Conservation (phyloP, 2,888 invertebrate species). For the Scaptodrosophila latifasciaeformis region DNA sequence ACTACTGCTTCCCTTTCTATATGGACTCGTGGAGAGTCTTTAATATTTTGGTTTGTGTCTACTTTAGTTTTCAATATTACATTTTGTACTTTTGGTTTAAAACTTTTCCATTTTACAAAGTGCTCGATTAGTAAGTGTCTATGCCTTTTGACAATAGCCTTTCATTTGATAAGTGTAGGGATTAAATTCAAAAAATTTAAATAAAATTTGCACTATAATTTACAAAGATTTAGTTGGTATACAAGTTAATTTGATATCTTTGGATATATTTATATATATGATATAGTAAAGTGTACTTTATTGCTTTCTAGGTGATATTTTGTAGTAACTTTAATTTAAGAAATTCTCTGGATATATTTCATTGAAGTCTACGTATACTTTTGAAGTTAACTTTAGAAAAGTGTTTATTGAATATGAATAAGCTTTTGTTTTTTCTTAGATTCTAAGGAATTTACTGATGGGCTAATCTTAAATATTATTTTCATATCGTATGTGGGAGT, state of each 20-base stretch:
- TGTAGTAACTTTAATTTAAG: constrained; percentile 41
- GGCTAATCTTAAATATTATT: too few species aligned
- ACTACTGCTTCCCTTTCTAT: too few species aligned
- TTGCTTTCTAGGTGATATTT: constrained; percentile 27
- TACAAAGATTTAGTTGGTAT: constrained; percentile 6
- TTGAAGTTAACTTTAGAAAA: constrained; percentile 27
- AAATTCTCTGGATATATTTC: too few species aligned
- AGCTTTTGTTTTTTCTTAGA: too few species aligned
- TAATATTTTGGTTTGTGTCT: background rate
- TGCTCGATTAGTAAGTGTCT: constrained; percentile 58
- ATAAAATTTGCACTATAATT: constrained; percentile 27
- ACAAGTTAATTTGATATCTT: constrained; percentile 15
- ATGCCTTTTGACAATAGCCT: constrained; percentile 39
- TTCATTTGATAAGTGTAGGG: constrained; percentile 31
- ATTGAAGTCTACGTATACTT: constrained; percentile 60
- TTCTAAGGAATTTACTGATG: too few species aligned
- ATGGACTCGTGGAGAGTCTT: too few species aligned
- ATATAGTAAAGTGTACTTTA: constrained; percentile 19
- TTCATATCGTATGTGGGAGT: constrained; percentile 29
- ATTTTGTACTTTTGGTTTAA: constrained; percentile 73
- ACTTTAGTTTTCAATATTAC: background rate
- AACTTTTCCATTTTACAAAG: constrained; percentile 72
- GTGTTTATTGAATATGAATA: constrained; percentile 10
- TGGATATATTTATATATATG: background rate
- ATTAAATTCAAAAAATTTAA: constrained; percentile 38